A percentile compares a stretch with the other conserved stretches of the same genome.
Conservation (phyloP, 2,888 invertebrate species). For the Nycteola revayana region DNA sequence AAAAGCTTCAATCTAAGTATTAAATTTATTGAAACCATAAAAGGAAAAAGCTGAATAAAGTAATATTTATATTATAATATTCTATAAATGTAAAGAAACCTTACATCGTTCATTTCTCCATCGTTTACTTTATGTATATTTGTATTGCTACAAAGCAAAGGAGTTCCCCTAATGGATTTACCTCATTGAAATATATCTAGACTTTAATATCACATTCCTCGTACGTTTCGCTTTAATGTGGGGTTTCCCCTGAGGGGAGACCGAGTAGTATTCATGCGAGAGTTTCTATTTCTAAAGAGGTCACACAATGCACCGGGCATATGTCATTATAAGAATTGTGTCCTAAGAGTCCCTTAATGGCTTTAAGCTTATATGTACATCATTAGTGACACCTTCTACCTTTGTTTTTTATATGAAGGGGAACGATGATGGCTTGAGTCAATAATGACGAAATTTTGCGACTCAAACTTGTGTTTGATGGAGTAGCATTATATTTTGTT, state of each 20-base stretch:
- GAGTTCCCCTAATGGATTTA: neutral
- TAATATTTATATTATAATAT: too few species aligned
- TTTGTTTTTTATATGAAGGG: neutral
- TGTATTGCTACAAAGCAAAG: too few species aligned
- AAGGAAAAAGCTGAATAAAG: too few species aligned
- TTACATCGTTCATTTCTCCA: too few species aligned
- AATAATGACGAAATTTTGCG: neutral
- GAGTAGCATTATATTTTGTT: too few species aligned
- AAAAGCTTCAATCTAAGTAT: too few species aligned
- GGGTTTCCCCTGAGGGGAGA: constrained; percentile 13
- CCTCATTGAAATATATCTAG: neutral
- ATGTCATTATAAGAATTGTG: neutral
- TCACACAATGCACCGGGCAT: constrained; percentile 15
- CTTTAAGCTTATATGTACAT: neutral
- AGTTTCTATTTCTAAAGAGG: constrained; percentile 28
- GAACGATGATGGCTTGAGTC: neutral
- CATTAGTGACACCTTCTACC: neutral
- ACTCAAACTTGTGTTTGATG: too few species aligned
- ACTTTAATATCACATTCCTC: constrained; percentile 6
- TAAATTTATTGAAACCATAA: too few species aligned
- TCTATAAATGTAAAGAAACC: too few species aligned
- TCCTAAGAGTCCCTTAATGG: neutral
- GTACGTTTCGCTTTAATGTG: constrained; percentile 9
- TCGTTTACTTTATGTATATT: too few species aligned
- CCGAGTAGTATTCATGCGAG: constrained; percentile 16